These are phyloP conservation scores for Halichondria panicea DNA, from an alignment of 37 sponge, comb jelly and placozoan species.

Conservation along the genomic window DNA sequence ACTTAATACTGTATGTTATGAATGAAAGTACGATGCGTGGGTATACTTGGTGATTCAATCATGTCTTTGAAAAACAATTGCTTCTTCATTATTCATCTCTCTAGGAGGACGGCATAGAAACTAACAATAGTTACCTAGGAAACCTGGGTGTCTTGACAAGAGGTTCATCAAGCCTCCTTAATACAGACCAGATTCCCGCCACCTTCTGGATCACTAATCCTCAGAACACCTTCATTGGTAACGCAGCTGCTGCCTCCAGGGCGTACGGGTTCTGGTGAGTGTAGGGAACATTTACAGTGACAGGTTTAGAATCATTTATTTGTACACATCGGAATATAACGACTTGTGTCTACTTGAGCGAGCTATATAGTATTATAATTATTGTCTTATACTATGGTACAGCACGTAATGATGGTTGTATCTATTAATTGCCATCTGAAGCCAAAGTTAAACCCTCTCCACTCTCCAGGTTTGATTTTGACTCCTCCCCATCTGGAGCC, in stretches of 20 bases:
- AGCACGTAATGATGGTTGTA: background rate
- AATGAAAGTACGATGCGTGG: too few relatives aligned
- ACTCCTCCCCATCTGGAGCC: slow-evolving; percentile 78
- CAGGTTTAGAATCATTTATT: background rate
- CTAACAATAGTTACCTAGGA: slow-evolving; percentile 61
- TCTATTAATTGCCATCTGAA: background rate
- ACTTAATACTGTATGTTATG: background rate
- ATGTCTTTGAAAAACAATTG: background rate
- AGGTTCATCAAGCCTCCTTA: slow-evolving; percentile 83
- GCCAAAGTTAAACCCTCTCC: background rate
- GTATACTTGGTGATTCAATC: too few relatives aligned
- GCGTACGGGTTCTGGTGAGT: slow-evolving; percentile 88
- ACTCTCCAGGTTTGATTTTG: slow-evolving; percentile 74
- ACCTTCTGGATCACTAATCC: slow-evolving; percentile 93
- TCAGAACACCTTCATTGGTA: slow-evolving; percentile 76
- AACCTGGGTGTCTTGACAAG: slow-evolving; percentile 84
- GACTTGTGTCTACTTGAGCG: too few relatives aligned
- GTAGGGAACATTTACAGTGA: background rate
- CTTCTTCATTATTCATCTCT: background rate
- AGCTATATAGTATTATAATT: too few relatives aligned
- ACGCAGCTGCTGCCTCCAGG: slow-evolving; percentile 85
- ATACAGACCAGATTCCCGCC: slow-evolving; percentile 88
- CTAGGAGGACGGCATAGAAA: slow-evolving; percentile 93
- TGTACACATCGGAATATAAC: background rate
- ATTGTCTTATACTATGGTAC: background rate